Conservation (phyloP, 1,140 invertebrate species). For the Lepidurus arcticus region DNA sequence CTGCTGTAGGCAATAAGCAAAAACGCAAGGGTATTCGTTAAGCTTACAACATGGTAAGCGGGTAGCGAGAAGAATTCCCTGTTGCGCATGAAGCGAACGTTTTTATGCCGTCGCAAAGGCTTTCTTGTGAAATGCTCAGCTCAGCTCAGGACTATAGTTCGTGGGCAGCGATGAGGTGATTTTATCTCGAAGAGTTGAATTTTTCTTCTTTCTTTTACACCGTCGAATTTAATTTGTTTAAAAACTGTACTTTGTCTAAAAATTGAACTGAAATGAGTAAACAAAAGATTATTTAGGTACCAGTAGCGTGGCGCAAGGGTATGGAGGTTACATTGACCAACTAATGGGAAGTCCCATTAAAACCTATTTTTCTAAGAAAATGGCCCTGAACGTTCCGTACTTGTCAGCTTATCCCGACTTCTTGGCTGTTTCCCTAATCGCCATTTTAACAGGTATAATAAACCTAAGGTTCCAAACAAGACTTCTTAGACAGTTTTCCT, state of each 20-base stretch:
- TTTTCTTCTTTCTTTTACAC: too few species aligned
- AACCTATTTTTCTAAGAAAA: constrained; percentile 55
- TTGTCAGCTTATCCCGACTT: constrained; percentile 77
- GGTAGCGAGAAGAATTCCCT: too few species aligned
- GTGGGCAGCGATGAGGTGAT: too few species aligned
- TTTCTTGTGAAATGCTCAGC: too few species aligned
- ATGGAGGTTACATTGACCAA: constrained; percentile 82
- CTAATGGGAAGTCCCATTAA: constrained; percentile 63
- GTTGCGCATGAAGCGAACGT: too few species aligned
- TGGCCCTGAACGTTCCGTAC: constrained; percentile 65
- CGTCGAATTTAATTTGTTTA: too few species aligned
- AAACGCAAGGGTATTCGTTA: too few species aligned
- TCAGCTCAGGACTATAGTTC: too few species aligned
- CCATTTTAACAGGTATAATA: constrained; percentile 54
- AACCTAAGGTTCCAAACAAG: constrained; percentile 20
- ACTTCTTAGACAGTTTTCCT: constrained; percentile 59
- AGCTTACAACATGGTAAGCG: too few species aligned
- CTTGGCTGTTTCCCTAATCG: constrained; percentile 63
- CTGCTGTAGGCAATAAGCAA: too few species aligned
- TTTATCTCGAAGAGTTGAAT: too few species aligned
- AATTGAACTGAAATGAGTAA: not conserved
- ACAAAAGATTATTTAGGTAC: constrained; percentile 53
- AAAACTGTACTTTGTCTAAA: not conserved
- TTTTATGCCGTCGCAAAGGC: too few species aligned
- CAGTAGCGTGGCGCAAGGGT: constrained; percentile 84